Evolutionary conservation across 2,113 vertebrate genomes (phyloP).

Genomic region (Mesembrinibis cayennensis): DNA sequence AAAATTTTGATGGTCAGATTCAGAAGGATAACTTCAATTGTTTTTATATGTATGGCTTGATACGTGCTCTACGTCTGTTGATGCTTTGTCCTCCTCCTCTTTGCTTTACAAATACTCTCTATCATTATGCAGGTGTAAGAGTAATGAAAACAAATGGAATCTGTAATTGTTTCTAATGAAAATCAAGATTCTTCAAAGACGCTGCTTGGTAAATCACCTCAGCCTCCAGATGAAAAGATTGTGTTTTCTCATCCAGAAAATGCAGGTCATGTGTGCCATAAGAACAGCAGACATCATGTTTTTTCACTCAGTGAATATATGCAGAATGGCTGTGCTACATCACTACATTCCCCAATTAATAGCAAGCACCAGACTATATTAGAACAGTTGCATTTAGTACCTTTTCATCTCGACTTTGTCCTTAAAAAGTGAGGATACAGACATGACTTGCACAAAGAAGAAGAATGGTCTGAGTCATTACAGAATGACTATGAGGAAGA

Average conservation of each 20-base stretch:
- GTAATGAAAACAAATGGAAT: not conserved
- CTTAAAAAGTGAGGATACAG: not conserved
- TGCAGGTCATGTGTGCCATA: not conserved
- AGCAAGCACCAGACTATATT: not conserved
- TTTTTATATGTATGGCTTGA: not conserved
- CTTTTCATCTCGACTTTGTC: not conserved
- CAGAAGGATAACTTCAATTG: not conserved
- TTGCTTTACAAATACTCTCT: not conserved
- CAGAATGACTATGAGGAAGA: not conserved
- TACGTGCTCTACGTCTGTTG: not conserved
- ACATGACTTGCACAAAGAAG: not conserved
- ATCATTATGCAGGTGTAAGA: not conserved
- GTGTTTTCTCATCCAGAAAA: not conserved
- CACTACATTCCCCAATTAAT: not conserved
- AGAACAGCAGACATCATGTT: not conserved
- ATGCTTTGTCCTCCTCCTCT: not conserved
- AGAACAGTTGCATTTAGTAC: not conserved
- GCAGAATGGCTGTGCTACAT: not conserved
- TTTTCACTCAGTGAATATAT: not conserved
- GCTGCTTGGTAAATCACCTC: not conserved
- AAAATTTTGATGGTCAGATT: not conserved
- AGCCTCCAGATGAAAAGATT: not conserved
- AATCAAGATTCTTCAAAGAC: not conserved
- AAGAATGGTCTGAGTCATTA: not conserved
- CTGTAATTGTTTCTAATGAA: not conserved